Base-by-base conservation (phyloP, 2,888 invertebrate species). In the Tholera decimalis region DNA sequence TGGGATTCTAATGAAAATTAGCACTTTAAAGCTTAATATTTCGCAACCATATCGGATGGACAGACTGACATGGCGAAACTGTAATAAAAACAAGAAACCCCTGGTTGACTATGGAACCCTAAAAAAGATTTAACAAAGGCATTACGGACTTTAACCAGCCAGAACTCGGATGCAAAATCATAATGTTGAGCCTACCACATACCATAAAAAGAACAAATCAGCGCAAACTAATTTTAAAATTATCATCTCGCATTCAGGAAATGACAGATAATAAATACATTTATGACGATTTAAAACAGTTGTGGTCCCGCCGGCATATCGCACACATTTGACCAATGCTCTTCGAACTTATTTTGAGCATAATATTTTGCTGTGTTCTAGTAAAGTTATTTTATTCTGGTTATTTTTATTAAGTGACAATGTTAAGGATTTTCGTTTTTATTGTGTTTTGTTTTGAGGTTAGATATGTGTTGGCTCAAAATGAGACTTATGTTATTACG, bases 401-500 rank as follows among this genome's bases (percentile, higher is more conserved):
- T n/a, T 64, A 41, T 44, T 60, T 57, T 37, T 43, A 63, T 28
- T 63, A 39, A 60, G 66, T 64, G 57, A 77, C 9, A 44, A 80
- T 72, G 79, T 51, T 58, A 20, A 62, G 49, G 33, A 22, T 53
- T 7, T 33, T 65, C 8, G 2, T 63, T 49, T 60, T 51, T 49
- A 3, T 73, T 53, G 18, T 49, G 1, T 9, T 67, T 53, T 61
- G 18, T 60, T 46, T 73, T 8, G 24, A 65, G 15, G 0, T 30
- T 3, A 41, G 28, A 22, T 44, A 50, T 55, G 54, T 35, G 22
- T 20, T 33, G 3, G 68, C 64, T 22, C 50, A 53, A n/a, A 77
- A 80, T n/a, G n/a, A 55, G 11, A 55, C 54, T 4, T 78, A 43
- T 53, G 61, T 80, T 5, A 71, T 55, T 30, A 78, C 76, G 15